phyloP scores from a whole-genome alignment of 2,113 vertebrate species.

The Oncorhynchus mykiss region DNA sequence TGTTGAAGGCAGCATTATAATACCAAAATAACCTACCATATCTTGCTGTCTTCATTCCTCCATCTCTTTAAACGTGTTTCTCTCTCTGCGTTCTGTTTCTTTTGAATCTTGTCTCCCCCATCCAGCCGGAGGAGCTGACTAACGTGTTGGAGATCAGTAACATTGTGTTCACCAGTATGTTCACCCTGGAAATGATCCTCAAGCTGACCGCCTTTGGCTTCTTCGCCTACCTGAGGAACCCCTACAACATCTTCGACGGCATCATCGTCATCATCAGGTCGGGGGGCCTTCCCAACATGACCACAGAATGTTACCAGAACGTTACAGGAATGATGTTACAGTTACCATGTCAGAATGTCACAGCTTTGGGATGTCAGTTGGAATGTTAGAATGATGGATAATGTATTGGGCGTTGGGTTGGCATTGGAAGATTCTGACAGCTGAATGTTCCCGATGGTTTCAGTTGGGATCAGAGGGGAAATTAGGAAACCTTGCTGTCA shows the following conservation, averaged over 20 bases:
- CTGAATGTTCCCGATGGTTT: too few species aligned
- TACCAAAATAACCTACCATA: too few species aligned
- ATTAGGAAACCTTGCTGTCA: too few species aligned
- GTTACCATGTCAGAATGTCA: too few species aligned
- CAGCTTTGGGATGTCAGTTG: too few species aligned
- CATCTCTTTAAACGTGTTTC: background rate
- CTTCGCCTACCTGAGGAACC: constrained; percentile 92
- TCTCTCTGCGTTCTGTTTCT: background rate
- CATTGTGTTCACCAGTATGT: constrained; percentile 99
- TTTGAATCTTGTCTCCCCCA: background rate
- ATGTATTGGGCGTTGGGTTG: too few species aligned
- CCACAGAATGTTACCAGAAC: too few species aligned
- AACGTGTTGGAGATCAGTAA: constrained; percentile 98
- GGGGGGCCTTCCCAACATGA: background rate
- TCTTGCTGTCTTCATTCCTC: background rate
- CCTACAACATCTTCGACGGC: constrained; percentile 96
- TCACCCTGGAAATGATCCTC: constrained; percentile 96
- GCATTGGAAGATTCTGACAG: too few species aligned
- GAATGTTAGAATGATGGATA: too few species aligned
- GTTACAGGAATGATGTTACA: too few species aligned
- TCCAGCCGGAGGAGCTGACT: constrained; percentile 92
- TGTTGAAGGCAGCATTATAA: too few species aligned
- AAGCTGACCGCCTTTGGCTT: constrained; percentile 93
- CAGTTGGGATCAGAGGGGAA: background rate
- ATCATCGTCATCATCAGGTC: constrained; percentile 98